phyloP scores from a whole-genome alignment of 2,113 vertebrate species.

The Neofelis nebulosa region DNA sequence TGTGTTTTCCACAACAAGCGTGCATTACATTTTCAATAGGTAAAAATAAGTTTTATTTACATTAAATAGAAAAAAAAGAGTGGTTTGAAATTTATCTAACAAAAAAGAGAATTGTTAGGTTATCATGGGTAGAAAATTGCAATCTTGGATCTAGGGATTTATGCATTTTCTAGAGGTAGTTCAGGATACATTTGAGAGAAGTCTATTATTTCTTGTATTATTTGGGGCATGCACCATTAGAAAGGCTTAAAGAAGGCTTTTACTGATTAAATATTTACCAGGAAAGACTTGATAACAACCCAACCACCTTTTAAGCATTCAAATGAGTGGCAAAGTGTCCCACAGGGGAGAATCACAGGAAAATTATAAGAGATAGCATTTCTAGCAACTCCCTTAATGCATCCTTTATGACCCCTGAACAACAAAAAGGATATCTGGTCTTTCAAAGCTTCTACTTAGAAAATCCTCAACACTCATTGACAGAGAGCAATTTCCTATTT shows the following conservation, averaged over 20 bases:
- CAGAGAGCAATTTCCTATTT: not conserved
- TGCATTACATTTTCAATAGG: not conserved
- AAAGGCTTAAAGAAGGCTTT: not conserved
- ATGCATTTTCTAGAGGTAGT: not conserved
- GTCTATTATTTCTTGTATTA: not conserved
- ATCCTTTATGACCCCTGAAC: not conserved
- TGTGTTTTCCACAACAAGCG: not conserved
- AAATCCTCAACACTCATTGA: not conserved
- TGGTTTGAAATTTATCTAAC: not conserved
- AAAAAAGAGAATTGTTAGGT: not conserved
- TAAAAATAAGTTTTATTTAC: conserved; percentile 4
- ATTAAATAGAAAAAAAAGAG: not conserved
- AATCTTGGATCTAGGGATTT: not conserved
- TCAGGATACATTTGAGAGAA: not conserved
- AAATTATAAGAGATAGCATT: not conserved
- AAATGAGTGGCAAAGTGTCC: not conserved
- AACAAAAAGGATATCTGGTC: conserved; percentile 27
- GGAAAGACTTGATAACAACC: conserved; percentile 44
- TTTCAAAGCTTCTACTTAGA: not conserved
- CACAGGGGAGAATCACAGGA: not conserved
- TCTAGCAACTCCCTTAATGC: not conserved
- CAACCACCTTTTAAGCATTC: not conserved
- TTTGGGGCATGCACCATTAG: not conserved
- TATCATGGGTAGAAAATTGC: not conserved
- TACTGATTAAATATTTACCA: conserved; percentile 70